These are phyloP conservation scores for Nezara viridula DNA, from an alignment of 2,888 invertebrate genomes.

Conservation along the genomic window DNA sequence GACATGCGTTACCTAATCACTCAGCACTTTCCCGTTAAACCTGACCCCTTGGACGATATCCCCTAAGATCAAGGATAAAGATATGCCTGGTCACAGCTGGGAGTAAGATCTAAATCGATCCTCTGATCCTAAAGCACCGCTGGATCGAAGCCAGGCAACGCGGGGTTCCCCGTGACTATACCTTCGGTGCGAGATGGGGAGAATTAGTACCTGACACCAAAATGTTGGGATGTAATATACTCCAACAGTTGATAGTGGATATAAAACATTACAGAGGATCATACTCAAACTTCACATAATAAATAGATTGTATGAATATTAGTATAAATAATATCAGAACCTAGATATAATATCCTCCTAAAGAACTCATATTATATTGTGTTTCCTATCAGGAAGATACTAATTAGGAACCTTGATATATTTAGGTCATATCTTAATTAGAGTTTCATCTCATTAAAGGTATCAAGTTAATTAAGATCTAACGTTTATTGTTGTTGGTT, in stretches of 20 bases:
- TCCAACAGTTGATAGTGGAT: neutral
- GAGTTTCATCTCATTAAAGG: neutral
- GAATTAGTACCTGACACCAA: neutral
- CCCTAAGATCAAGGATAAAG: constrained; percentile 18
- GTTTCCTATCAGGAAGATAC: neutral
- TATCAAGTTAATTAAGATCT: neutral
- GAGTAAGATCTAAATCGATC: constrained; percentile 26
- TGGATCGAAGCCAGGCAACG: constrained; percentile 12
- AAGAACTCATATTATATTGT: too few relatives aligned
- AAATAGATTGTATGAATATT: too few relatives aligned
- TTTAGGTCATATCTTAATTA: neutral
- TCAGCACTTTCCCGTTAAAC: neutral
- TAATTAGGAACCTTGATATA: neutral
- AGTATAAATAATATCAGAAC: too few relatives aligned
- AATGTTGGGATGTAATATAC: neutral
- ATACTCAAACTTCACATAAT: neutral
- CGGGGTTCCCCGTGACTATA: constrained; percentile 31
- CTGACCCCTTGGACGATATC: neutral
- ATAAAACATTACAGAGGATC: neutral
- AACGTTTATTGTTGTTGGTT: too few relatives aligned
- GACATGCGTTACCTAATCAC: too few relatives aligned
- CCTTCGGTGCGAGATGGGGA: neutral
- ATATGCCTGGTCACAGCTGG: constrained; percentile 8
- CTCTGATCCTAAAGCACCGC: neutral
- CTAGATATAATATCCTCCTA: too few relatives aligned